Evolutionary conservation across 2,797 vertebrate species (phyloP), one percentile per base, ranked within the genome.

Genomic region (Lindbergichthys nudifrons): DNA sequence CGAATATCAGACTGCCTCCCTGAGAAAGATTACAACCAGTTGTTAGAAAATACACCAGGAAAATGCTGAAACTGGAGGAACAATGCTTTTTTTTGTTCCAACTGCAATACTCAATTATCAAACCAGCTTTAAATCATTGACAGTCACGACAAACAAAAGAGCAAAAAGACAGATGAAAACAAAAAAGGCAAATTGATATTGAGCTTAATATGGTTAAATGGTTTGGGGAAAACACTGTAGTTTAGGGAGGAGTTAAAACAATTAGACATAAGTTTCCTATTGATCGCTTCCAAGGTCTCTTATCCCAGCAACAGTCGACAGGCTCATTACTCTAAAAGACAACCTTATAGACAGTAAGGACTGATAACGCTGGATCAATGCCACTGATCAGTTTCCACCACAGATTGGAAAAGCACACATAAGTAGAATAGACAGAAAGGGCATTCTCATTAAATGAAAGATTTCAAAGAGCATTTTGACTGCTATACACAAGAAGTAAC

Each of bases 281-380:
- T 81, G 88, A 93, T 88, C 63, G 77, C 36, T 80, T 58, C 63
- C 73, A 88, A 86, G 81, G 78, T 84, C 72, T 84, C 79, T 85
- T 83, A 85, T 90, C 87, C 85, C 50, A 83, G 65, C 80, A 84
- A 69, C 54, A 63, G 59, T 50, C 87, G 89, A 89, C 89, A 88
- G 86, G 72, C 88, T 87, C 92, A 93, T 93, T 92, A 92, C 80
- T 92, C 92, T 89, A 70, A 87, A 80, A 87, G 92, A 92, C 91
- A 90, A 74, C 56, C 67, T 57, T 71, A 86, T 71, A 70, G 89
- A 88, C 87, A 88, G 80, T 32, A 64, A 76, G 81, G 73, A 70
- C 84, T 87, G 92, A 92, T 92, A 93, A 93, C 84, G 81, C 73
- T 42, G 67, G 78, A 92, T 93, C 92, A 89, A 89, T 92, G 75